Evolutionary conservation across 1,140 invertebrate species (phyloP), one percentile per base, ranked within the genome.

Genomic region (Melitaea cinxia): DNA sequence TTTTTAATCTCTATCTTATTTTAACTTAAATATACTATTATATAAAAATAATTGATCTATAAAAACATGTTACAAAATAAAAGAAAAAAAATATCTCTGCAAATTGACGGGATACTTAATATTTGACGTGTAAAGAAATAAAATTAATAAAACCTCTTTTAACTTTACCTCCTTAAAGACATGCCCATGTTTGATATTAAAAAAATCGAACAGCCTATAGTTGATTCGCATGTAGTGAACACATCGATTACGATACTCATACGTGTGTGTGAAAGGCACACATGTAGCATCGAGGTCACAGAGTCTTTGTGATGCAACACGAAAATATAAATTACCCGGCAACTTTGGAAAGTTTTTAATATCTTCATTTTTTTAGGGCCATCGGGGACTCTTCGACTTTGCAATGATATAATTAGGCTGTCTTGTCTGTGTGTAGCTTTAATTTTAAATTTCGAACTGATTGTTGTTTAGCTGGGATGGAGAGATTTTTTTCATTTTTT

Each of bases 211-310:
- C 83, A 87, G 15, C 76, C 83, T 83, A 72, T 85, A 72, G 54
- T 68, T 23, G 26, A 42, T 37, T 42, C 66, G 52, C 65, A 64
- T 78, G 83, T 88, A 33, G 71, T 77, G 56, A 42, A 64, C 47
- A 76, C 64, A 71, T 66, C 65, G 47, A 60, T 52, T 45, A 72
- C 68, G 35, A 77, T 23, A 79, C 75, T 81, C 73, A 70, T 45
- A 30, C 21, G 35, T 5, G 49, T 47, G 28, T 70, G 76, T 83
- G 83, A 78, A 74, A 55, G 73, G 33, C 66, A 64, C 60, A 49
- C 52, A 60, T 47, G 61, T 24, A 82, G 57, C 59, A 85, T 77
- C 80, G 85, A 85, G 87, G 87, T 89, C 87, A 88, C 74, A 74
- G 82, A 82, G 69, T 71, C 67, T 76, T 68, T 60, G 70, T 87